These are phyloP conservation scores for Alaudala cheleensis DNA, from an alignment of 2,113 vertebrate genomes.

Conservation along the genomic window DNA sequence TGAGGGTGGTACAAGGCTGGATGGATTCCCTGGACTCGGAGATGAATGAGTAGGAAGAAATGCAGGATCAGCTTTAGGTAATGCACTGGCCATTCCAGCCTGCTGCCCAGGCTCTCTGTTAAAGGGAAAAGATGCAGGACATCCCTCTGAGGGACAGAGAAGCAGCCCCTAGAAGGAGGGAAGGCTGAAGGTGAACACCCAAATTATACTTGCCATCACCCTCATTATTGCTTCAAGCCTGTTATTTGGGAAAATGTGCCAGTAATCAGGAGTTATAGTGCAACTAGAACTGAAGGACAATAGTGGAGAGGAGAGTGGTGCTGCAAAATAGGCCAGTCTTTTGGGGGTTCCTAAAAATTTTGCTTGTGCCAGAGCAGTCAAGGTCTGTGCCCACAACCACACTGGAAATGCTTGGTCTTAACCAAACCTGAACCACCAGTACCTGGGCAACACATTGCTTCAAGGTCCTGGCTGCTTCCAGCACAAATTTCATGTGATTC, in stretches of 20 bases:
- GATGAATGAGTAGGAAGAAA: not conserved
- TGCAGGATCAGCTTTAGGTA: not conserved
- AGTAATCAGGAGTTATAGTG: not conserved
- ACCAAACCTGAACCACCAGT: not conserved
- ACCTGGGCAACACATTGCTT: accelerated
- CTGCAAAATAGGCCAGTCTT: not conserved
- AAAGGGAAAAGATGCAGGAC: not conserved
- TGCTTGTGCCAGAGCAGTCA: not conserved
- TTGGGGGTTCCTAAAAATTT: not conserved
- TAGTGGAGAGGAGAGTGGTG: not conserved
- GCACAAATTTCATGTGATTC: not conserved
- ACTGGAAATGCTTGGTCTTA: not conserved
- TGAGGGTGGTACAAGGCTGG: not conserved
- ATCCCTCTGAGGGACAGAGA: not conserved
- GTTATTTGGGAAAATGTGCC: not conserved
- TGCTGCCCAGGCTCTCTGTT: not conserved
- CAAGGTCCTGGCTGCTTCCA: not conserved
- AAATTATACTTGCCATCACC: not conserved
- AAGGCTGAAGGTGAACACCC: not conserved
- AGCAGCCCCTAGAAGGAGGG: not conserved
- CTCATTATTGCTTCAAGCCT: not conserved
- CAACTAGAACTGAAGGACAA: accelerated
- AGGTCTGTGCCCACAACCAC: not conserved
- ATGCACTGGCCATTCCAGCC: not conserved
- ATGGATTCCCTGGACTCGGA: not conserved